Conservation (phyloP, 1,140 invertebrate genomes). For the Drosophila persimilis region DNA sequence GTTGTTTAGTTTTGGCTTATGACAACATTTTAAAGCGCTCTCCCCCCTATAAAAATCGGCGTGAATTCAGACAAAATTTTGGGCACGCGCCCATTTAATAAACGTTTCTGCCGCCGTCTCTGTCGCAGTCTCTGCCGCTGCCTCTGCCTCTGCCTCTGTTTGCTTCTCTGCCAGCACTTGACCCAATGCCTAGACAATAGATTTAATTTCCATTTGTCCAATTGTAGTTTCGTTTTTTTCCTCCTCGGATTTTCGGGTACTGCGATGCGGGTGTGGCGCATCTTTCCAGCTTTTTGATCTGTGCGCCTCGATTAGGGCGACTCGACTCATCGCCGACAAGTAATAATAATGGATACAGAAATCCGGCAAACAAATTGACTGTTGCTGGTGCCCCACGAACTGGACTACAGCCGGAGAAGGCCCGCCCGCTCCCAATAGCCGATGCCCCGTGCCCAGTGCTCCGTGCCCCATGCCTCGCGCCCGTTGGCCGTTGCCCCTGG, state of each 20-base stretch:
- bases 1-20: constrained; percentile 25
- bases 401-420: constrained; percentile 39
- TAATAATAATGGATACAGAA: constrained; percentile 59
- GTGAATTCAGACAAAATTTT: constrained; percentile 50
- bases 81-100: constrained; percentile 59
- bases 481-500: constrained; percentile 51
- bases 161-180: constrained; percentile 68
- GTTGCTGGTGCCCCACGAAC: constrained; percentile 49
- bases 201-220: constrained; percentile 71
- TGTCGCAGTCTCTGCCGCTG: constrained; percentile 19
- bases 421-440: constrained; percentile 41
- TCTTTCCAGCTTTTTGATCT: constrained; percentile 71
- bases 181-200: constrained; percentile 74
- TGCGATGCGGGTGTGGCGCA: constrained; percentile 73
- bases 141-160: background rate
- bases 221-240: constrained; percentile 38
- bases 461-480: constrained; percentile 56
- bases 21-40: constrained; percentile 16
- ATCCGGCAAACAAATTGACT: constrained; percentile 71
- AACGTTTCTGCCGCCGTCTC: constrained; percentile 2
- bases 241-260: background rate
- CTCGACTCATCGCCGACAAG: constrained; percentile 36
- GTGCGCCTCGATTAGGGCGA: constrained; percentile 61
- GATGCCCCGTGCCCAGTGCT: too few species aligned
- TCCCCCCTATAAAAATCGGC: constrained; percentile 32